Conservation (phyloP, 1,140 invertebrate species). For the Drosophila subpulchrella region DNA sequence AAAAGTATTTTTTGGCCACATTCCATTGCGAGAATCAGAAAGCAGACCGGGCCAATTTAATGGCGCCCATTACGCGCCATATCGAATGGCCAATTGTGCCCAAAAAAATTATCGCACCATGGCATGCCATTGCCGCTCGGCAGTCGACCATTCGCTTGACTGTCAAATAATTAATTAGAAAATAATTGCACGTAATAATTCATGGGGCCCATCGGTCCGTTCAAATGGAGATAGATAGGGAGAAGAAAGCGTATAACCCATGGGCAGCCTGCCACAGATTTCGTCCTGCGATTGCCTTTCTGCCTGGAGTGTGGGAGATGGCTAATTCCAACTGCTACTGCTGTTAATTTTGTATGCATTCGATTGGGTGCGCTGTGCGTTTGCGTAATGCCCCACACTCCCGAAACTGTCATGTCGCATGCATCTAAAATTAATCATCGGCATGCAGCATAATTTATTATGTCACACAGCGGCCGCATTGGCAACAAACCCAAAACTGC, state of each 20-base stretch:
- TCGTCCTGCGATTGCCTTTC: constrained; percentile 32
- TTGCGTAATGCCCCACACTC: constrained; percentile 4
- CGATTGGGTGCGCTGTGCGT: constrained; percentile 52
- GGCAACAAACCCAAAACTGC: constrained; percentile 42
- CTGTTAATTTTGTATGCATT: constrained; percentile 73
- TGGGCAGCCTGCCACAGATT: constrained; percentile 56
- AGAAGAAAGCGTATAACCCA: constrained; percentile 50
- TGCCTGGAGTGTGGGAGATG: not conserved
- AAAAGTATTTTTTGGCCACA: constrained; percentile 50
- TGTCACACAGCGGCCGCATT: constrained; percentile 70
- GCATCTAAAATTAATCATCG: constrained; percentile 77
- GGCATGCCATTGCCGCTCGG: constrained; percentile 20
- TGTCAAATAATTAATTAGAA: constrained; percentile 84
- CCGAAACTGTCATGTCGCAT: constrained; percentile 64
- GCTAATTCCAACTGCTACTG: constrained; percentile 46
- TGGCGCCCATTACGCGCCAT: constrained; percentile 65
- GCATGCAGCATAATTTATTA: constrained; percentile 81
- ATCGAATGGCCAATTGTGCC: constrained; percentile 60
- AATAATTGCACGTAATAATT: constrained; percentile 82
- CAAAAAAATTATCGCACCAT: constrained; percentile 73
- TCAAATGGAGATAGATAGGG: constrained; percentile 53
- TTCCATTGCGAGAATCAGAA: constrained; percentile 34
- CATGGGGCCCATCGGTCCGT: constrained; percentile 55
- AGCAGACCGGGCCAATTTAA: constrained; percentile 56
- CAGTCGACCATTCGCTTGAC: constrained; percentile 41